Conservation (phyloP, 2,888 invertebrate genomes). For the Habroteleia sp. region DNA sequence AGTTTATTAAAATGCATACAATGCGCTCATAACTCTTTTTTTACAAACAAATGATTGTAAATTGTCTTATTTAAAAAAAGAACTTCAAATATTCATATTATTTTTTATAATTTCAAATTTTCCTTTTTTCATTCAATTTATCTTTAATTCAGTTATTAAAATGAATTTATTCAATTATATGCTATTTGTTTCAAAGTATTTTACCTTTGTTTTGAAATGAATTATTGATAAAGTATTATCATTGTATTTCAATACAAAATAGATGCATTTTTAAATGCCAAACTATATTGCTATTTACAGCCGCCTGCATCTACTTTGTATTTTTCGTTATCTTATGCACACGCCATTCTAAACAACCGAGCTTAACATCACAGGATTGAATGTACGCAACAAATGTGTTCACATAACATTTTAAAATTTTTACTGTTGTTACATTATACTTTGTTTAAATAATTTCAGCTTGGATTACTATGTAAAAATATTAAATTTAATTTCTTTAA, state of each 20-base stretch:
- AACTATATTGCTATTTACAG: conserved; percentile 60
- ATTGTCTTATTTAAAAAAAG: background rate
- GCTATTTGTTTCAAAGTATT: too few relatives aligned
- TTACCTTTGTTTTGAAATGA: too few relatives aligned
- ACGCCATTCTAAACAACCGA: conserved; percentile 29
- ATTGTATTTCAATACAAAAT: conserved; percentile 46
- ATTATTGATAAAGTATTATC: conserved; percentile 4
- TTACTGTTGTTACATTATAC: background rate
- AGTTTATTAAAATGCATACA: conserved; percentile 16
- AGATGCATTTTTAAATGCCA: conserved; percentile 31
- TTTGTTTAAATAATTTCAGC: conserved; percentile 2
- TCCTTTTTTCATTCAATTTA: too few relatives aligned
- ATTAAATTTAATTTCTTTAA: too few relatives aligned
- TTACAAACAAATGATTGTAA: background rate
- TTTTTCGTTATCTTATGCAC: conserved; percentile 33
- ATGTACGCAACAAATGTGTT: conserved; percentile 33
- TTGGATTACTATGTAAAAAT: background rate
- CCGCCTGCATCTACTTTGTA: conserved; percentile 43
- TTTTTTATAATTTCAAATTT: too few relatives aligned
- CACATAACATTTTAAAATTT: conserved; percentile 7
- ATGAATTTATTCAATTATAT: too few relatives aligned
- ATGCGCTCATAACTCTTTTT: conserved; percentile 17
- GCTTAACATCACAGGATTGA: conserved; percentile 51
- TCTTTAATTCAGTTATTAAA: too few relatives aligned
- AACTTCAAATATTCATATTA: too few relatives aligned